phyloP scores from a whole-genome alignment of 2,797 vertebrate genomes.

The Halcyon chelicuti region DNA sequence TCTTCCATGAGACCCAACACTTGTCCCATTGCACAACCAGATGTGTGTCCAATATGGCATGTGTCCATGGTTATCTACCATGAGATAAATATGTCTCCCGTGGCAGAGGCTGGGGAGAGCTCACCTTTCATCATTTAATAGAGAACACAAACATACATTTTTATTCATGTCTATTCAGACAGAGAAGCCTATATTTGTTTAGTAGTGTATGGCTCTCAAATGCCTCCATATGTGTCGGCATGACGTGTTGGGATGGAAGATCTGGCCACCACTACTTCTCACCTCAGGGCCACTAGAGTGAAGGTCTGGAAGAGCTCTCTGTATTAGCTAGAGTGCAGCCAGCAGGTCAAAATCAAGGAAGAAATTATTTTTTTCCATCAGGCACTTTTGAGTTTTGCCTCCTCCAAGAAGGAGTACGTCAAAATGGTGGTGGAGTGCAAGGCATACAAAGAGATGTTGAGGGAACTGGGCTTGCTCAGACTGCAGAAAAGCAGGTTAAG shows the following conservation, averaged over 20 bases:
- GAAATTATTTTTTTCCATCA: neutral
- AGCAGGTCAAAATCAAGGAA: neutral
- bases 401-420: neutral
- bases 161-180: neutral
- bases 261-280: neutral
- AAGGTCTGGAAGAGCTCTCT: neutral
- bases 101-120: neutral
- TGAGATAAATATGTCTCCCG: neutral
- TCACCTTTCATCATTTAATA: neutral
- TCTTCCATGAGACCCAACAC: neutral
- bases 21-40: neutral
- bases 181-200: neutral
- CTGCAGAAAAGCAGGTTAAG: neutral
- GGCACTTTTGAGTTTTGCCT: neutral
- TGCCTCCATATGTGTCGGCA: neutral
- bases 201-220: neutral
- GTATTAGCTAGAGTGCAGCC: neutral
- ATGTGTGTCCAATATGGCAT: rapidly evolving
- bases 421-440: neutral
- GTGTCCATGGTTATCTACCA: neutral
- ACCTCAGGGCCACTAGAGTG: neutral
- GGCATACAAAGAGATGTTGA: neutral
- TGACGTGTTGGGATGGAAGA: neutral
- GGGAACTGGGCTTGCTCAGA: neutral
- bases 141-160: neutral